Percentiles rank a stretch among this genome's conserved stretches.
phyloP scores from a whole-genome alignment of 2,113 vertebrate genomes.

The Tinamus guttatus region DNA sequence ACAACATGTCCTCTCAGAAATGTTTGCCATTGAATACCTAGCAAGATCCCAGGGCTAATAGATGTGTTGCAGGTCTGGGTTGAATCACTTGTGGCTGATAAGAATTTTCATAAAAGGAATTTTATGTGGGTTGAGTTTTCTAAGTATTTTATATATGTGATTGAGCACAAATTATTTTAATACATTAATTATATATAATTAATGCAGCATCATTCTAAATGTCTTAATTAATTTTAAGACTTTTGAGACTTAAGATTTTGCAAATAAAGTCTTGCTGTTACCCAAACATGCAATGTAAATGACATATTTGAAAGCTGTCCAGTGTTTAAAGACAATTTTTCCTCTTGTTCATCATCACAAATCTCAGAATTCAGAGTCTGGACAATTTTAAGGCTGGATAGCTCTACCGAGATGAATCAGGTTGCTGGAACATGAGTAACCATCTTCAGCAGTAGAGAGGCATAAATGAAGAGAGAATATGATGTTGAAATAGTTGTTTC shows the following conservation, averaged over 20 bases:
- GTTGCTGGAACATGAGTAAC: not conserved
- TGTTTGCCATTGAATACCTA: not conserved
- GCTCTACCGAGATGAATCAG: not conserved
- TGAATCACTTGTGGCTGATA: not conserved
- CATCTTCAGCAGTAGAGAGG: not conserved
- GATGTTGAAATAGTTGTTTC: not conserved
- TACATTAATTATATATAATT: not conserved
- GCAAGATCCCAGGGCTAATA: not conserved
- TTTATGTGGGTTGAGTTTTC: not conserved
- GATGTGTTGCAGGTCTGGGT: not conserved
- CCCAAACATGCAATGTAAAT: not conserved
- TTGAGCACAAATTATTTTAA: not conserved
- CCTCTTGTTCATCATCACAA: not conserved
- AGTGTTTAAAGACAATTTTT: not conserved
- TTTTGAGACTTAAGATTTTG: not conserved
- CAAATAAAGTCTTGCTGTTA: not conserved
- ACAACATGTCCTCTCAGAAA: not conserved
- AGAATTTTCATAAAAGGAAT: not conserved
- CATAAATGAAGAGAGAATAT: not conserved
- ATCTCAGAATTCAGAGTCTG: not conserved
- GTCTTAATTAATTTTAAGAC: not conserved
- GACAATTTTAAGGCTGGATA: not conserved
- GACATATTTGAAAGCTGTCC: not conserved
- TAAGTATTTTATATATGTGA: not conserved
- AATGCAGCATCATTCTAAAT: not conserved